phyloP scores from a whole-genome alignment of 2,113 vertebrate species.

The Calyptomena viridis region DNA sequence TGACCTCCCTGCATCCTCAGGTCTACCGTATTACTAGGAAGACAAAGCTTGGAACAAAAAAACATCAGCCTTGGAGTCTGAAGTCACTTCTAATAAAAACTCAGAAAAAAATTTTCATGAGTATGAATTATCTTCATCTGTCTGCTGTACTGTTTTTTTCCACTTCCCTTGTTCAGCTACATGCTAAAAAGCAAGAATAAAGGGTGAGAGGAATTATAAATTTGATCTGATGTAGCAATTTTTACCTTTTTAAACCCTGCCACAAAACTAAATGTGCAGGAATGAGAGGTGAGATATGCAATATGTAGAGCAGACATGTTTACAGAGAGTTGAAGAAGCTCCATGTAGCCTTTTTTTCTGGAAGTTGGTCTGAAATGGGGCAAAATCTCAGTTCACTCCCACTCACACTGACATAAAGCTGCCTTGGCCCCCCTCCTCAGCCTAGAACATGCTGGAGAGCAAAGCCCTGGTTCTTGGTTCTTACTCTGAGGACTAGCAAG shows the following conservation, averaged over 20 bases:
- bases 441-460: neutral
- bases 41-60: neutral
- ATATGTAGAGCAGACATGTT: neutral
- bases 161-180: neutral
- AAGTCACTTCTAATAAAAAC: neutral
- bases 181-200: neutral
- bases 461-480: neutral
- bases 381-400: neutral
- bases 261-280: neutral
- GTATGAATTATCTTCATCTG: neutral
- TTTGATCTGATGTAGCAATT: neutral
- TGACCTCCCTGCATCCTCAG: neutral
- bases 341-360: neutral
- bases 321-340: neutral
- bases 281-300: neutral
- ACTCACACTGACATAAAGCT: neutral
- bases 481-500: rapidly evolving
- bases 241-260: neutral
- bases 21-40: neutral
- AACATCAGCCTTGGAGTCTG: neutral
- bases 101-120: neutral
- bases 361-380: neutral
- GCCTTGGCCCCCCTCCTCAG: neutral
- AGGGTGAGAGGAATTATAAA: neutral
- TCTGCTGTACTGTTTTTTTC: neutral